Conservation (phyloP, 2,888 invertebrate genomes). For the Harpagoxenus sublaevis region DNA sequence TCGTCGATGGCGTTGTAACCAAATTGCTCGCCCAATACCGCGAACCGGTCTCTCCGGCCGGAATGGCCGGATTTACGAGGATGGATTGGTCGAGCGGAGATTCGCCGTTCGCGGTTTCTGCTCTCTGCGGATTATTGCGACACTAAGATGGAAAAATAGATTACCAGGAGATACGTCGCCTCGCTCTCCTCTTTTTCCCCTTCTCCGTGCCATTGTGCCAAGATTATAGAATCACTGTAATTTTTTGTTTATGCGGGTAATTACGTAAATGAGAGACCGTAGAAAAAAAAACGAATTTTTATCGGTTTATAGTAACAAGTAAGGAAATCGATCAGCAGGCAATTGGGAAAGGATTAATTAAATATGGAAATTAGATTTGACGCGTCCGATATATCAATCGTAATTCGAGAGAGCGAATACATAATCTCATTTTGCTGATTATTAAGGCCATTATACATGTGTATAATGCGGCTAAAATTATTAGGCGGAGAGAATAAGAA, state of each 20-base stretch:
- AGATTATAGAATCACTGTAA: neutral
- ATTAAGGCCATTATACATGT: neutral
- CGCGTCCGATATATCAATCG: conserved; percentile 16
- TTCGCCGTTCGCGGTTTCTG: conserved; percentile 12
- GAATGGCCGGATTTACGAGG: conserved; percentile 28
- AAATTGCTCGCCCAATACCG: conserved; percentile 37
- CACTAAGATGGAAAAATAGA: neutral
- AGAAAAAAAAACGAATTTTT: conserved; percentile 7
- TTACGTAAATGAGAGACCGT: neutral
- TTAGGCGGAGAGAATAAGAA: neutral
- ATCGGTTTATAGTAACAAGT: conserved; percentile 1
- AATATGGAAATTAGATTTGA: conserved; percentile 36
- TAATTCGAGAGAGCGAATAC: neutral
- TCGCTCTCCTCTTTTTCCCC: neutral
- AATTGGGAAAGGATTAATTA: conserved; percentile 20
- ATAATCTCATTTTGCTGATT: conserved; percentile 10
- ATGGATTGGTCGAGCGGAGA: neutral
- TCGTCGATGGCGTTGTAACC: conserved; percentile 41
- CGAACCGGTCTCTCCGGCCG: conserved; percentile 19
- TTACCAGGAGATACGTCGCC: neutral
- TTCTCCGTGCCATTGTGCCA: too few relatives aligned
- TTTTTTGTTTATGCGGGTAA: conserved; percentile 1
- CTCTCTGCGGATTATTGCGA: neutral
- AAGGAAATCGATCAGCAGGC: conserved; percentile 14
- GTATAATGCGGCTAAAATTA: neutral